Base-by-base conservation (phyloP, 2,113 vertebrate genomes). In the Pterocles gutturalis region DNA sequence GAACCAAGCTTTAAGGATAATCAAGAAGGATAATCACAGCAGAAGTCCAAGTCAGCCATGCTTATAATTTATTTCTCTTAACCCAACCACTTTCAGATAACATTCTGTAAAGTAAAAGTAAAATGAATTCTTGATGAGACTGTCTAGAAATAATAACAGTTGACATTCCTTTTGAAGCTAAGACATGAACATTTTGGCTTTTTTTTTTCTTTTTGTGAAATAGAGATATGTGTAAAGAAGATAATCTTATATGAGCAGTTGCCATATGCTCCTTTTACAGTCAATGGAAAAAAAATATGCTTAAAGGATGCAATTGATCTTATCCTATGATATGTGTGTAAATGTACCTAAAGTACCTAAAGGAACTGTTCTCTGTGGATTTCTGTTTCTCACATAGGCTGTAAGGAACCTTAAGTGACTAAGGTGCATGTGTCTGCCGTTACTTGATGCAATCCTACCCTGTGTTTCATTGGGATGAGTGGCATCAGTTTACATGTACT, bases 301-400 rank as follows among this genome's bases (percentile, higher is more conserved):
- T 43, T 82, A 34, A 18, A 54, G 17, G 24, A 49, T 49, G 15
- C 17, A 49, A 19, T 15, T 70, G 57, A 36, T 70, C 31, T 70
- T 70, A 48, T 49, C 12, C 25, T 64, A 49, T 1, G 2, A 31
- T 49, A 49, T 2, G 1, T 36, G 33, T 1, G 0, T 55, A 54
- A 69, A 41, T 31, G 26, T 51, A 49, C 43, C 29, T 57, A 17
- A 49, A 80, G 24, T 43, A 45, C 25, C 11, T 41, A 43, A 77
- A 55, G 21, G 2, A 55, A 41, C 28, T 43, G 31, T 45, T 66
- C 36, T 66, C 46, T 62, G 33, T 29, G 46, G 28, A 31, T n/a
- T 28, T 61, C 13, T n/a, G n/a, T n/a, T n/a, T n/a, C n/a, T n/a
- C n/a, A n/a, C n/a, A n/a, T n/a, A n/a, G n/a, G n/a, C n/a, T n/a